Evolutionary conservation across 2,888 invertebrate genomes (phyloP), one percentile per base, ranked within the genome.

Genomic region (Copidosoma aretas): DNA sequence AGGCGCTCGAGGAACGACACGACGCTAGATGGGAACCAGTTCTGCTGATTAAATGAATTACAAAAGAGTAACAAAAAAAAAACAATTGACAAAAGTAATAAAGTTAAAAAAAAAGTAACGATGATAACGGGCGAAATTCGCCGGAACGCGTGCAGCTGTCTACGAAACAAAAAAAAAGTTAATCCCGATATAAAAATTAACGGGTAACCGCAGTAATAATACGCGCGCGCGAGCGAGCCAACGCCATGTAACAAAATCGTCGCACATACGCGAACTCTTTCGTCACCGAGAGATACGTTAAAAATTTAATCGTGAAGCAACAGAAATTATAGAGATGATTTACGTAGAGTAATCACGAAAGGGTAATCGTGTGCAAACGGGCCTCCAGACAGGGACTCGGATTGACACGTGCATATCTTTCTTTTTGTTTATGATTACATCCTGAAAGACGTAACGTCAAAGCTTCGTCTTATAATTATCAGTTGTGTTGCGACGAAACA

Each of bases 1-100:
- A 60, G 46, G 70, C 64, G 70, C 67, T 70, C 70, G 70, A 70
- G 60, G 22, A 64, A 67, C 70, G 68, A 68, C 64, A 68, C 39
- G 57, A 25, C 70, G 70, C 68, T 65, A 70, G 60, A 64, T 63
- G 70, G 67, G 66, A 46, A 70, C 25, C 54, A 70, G 66, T 70
- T 70, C 60, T 64, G 60, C 66, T 53, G 53, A 56, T 25, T 52
- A 54, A 64, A 60, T 60, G 59, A 56, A 66, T 58, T 54, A 24
- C 19, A 22, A 64, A 64, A 19, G 52, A 39, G n/a, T n/a, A n/a
- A 52, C 51, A 53, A 32, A 21, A 51, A 53, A 43, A 19, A 54
- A 61, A 64, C 25, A 64, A 57, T 59, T 60, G 24, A 53, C 24
- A 10, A 56, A 56, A 56, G 3, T 56, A 52, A 58, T 41, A 52